Conservation (phyloP, 2,113 vertebrate genomes). For the Alces alces region DNA sequence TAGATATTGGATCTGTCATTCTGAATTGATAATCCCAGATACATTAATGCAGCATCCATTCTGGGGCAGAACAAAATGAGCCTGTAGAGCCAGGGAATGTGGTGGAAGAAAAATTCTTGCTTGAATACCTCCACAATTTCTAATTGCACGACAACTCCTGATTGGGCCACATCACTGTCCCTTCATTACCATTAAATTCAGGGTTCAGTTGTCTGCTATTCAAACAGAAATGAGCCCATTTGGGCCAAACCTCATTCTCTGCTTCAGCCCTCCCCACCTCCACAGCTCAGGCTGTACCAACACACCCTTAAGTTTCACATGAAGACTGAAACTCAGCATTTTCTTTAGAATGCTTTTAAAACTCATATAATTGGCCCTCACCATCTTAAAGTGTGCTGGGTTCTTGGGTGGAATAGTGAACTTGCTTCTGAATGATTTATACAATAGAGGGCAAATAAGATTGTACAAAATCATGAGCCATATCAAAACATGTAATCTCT, state of each 20-base stretch:
- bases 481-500: neutral
- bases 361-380: neutral
- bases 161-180: neutral
- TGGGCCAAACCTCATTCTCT: neutral
- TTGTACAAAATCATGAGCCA: conserved; percentile 21
- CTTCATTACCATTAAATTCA: neutral
- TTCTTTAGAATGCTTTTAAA: neutral
- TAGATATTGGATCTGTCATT: neutral
- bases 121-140: neutral
- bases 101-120: neutral
- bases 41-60: neutral
- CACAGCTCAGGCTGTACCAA: neutral
- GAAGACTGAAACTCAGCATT: neutral
- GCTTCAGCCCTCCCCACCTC: neutral
- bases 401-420: neutral
- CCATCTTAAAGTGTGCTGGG: neutral
- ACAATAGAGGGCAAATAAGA: neutral
- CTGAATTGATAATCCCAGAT: neutral
- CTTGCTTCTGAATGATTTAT: neutral
- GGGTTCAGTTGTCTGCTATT: neutral
- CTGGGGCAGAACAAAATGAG: neutral
- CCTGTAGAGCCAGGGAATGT: neutral
- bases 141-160: neutral
- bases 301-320: neutral
- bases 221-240: neutral